Evolutionary conservation across 2,113 vertebrate genomes (phyloP).

Genomic region (Dryoscopus gambensis): DNA sequence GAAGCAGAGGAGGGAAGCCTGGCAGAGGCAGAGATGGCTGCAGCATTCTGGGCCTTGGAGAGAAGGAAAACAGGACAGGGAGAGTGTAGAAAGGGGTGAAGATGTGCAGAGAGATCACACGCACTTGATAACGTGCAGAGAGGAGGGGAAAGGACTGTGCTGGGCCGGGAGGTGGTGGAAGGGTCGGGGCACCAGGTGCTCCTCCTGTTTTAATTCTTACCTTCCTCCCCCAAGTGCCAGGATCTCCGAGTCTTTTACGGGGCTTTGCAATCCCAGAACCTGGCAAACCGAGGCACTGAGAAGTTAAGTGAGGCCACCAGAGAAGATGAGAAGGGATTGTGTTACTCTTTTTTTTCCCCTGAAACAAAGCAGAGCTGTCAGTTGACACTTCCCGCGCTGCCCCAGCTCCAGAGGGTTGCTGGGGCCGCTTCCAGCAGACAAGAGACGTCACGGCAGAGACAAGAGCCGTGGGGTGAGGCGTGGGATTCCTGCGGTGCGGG

Average conservation of each 20-base stretch:
- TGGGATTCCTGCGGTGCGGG: neutral
- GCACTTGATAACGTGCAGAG: accelerated
- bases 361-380: conserved; percentile 66
- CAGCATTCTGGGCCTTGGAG: neutral
- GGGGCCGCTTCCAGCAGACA: conserved; percentile 40
- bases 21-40: neutral
- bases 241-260: neutral
- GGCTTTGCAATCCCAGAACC: neutral
- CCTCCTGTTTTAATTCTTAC: neutral
- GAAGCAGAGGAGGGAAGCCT: neutral
- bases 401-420: conserved; percentile 14
- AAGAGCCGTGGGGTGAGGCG: neutral
- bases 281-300: conserved; percentile 4
- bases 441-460: neutral
- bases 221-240: neutral
- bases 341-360: conserved; percentile 42
- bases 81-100: neutral
- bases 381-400: conserved; percentile 41
- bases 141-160: neutral
- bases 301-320: conserved; percentile 30
- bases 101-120: neutral
- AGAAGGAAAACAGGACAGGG: neutral
- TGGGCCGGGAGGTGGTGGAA: neutral
- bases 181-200: neutral
- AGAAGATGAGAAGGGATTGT: conserved; percentile 57